Conservation (phyloP, 2,113 vertebrate genomes). For the Diadophis punctatus region DNA sequence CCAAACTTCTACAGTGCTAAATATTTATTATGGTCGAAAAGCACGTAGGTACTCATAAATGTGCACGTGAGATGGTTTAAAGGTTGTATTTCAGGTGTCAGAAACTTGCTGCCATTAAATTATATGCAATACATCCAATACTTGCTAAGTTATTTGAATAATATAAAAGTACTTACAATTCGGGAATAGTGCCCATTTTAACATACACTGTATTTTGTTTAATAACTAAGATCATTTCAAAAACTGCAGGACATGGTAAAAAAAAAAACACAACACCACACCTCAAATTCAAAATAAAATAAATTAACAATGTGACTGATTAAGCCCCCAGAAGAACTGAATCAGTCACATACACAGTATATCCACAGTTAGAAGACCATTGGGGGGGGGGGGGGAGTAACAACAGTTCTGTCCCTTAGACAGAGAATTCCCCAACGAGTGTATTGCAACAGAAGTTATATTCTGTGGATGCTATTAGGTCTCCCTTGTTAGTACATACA, state of each 20-base stretch:
- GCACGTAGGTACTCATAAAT: not conserved
- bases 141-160: not conserved
- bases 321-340: not conserved
- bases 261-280: not conserved
- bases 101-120: not conserved
- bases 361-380: not conserved
- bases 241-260: not conserved
- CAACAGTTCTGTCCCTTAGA: not conserved
- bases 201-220: not conserved
- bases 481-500: not conserved
- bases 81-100: not conserved
- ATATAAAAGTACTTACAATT: not conserved
- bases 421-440: not conserved
- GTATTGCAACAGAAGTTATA: not conserved
- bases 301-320: not conserved
- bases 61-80: not conserved
- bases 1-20: not conserved
- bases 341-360: not conserved
- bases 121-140: not conserved
- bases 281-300: not conserved
- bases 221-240: not conserved
- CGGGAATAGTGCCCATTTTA: not conserved
- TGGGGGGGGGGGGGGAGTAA: fast-evolving
- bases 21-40: not conserved
- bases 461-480: not conserved